Base-by-base conservation (phyloP, 2,113 vertebrate genomes). In the Oreochromis niloticus region DNA sequence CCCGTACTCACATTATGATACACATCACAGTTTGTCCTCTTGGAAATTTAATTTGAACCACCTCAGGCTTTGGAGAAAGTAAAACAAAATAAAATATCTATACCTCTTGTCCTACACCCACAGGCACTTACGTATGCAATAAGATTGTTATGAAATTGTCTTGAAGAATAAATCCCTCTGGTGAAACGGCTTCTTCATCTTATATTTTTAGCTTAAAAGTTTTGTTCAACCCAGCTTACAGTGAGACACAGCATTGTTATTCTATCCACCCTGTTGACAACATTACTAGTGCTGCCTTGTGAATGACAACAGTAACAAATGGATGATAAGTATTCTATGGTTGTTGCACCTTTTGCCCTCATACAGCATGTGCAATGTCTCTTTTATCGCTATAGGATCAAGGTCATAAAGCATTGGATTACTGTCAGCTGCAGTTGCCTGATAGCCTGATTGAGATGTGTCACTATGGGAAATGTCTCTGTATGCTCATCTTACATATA, bases 261-360 rank as follows among this genome's bases (percentile, higher is more conserved):
- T 48, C 39, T 56, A 16, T 11, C 16, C n/a, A 46, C 87, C 27
- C 63, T 12, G 34, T 50, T 73, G 83, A 78, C 81, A 78, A 52
- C 81, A 43, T 82, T 80, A 41, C 11, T 32, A 3, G 13, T 36
- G 56, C 24, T 80, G 32, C 32, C n/a, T 78, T 63, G 22, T 79
- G 83, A 88, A 83, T 84, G 68, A 91, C 66, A 80, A 54, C 55
- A 78, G 17, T 80, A 61, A 39, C 59, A 11, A 19, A 32, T 39
- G 55, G 34, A 46, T 68, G n/a, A 88, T 82, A 85, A 57, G 50
- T 83, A 73, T 87, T 85, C 66, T 56, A 6, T 73, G 41, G 36
- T 50, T 82, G 85, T 75, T 82, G 83, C 43, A 88, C 79, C 78
- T 83, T 86, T 89, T 87, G 71, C 30, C 81, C 86, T 71, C 19